These are phyloP conservation scores for Stenolophus ochropezus DNA, from an alignment of 2,888 invertebrate genomes.

Conservation along the genomic window DNA sequence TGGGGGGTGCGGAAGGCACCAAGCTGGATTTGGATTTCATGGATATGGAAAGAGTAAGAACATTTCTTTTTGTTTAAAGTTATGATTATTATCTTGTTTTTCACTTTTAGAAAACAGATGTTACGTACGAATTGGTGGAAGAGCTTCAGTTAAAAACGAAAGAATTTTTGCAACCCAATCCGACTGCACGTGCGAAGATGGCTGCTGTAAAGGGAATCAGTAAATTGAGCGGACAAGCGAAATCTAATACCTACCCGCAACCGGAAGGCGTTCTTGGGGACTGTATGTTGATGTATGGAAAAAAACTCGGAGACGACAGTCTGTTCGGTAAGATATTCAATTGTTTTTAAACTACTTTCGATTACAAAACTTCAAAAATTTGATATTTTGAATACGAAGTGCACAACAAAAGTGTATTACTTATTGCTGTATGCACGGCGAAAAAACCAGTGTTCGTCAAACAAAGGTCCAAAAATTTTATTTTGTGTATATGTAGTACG, in stretches of 20 bases:
- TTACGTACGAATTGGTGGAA: slow-evolving; percentile 96
- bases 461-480: no score
- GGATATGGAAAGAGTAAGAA: slow-evolving; percentile 98
- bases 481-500: no score
- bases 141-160: slow-evolving; percentile 97
- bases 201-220: slow-evolving; percentile 96
- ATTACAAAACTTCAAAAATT: neutral
- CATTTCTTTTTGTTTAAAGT: neutral
- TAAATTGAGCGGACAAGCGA: slow-evolving; percentile 97
- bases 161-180: slow-evolving; percentile 99
- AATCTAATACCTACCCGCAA: slow-evolving; percentile 98
- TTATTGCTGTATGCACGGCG: neutral
- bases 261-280: slow-evolving; percentile 98
- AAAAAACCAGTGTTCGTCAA: neutral
- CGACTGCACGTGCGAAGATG: slow-evolving; percentile 95
- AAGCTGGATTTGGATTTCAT: slow-evolving; percentile 98
- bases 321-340: slow-evolving; percentile 82
- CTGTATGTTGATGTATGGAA: slow-evolving; percentile 96
- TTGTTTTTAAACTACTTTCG: neutral
- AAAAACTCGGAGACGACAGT: slow-evolving; percentile 96
- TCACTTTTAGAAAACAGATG: slow-evolving; percentile 97
- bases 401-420: neutral
- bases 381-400: neutral
- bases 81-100: neutral
- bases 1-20: slow-evolving; percentile 99